Evolutionary conservation across 2,888 invertebrate species (phyloP), one percentile per base, ranked within the genome.

Genomic region (Siphlonurus alternatus): DNA sequence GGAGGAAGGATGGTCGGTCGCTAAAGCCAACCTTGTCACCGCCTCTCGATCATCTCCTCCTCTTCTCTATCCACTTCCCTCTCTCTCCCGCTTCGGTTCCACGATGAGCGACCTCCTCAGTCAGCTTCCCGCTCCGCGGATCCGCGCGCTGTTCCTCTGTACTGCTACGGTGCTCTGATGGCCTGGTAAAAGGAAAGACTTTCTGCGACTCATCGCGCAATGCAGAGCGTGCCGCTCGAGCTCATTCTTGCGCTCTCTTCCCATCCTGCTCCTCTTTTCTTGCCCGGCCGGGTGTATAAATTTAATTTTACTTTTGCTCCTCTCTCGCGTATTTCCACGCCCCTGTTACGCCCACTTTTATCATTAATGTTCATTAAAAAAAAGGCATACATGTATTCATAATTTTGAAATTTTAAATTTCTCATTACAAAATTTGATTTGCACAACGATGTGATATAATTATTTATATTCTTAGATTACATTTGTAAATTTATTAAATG

Each of bases 121-220:
- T 38, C 15, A 10, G 15, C 38, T 38, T 10, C 15, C 5, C 38
- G 5, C 15, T 38, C 38, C n/a, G n/a, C n/a, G n/a, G n/a, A n/a
- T n/a, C n/a, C n/a, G n/a, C n/a, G n/a, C n/a, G n/a, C n/a, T n/a
- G n/a, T n/a, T n/a, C n/a, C n/a, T n/a, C n/a, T n/a, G n/a, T n/a
- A n/a, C 5, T 38, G 38, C 38, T 38, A 38, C 7, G 5, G 38
- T 38, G 5, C 7, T 22, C 7, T 56, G 56, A 5, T n/a, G 15
- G 5, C 56, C 56, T 56, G 56, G 22, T 56, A n/a, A n/a, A 22
- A 56, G 19, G 56, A 56, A 56, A 56, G 56, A 56, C 56, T 56
- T n/a, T 56, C 56, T 56, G 56, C 56, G 56, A 56, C 56, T 22
- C 19, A 20, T n/a, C 56, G 56, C n/a, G 56, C 56, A 56, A 56